Conservation (phyloP, 2,888 invertebrate genomes). For the Eupithecia vulgata region DNA sequence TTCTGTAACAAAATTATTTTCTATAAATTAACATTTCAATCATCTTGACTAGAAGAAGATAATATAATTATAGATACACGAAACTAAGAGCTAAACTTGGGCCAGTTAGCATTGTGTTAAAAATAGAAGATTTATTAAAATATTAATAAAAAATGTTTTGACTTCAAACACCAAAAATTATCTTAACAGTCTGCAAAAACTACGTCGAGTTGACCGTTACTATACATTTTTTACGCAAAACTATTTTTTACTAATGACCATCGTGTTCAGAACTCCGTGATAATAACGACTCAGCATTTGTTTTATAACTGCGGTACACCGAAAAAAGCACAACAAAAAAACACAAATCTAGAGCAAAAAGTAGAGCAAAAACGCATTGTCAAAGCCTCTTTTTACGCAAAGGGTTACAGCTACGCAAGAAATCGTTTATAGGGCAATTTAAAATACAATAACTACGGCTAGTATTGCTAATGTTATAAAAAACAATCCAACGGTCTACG, state of each 20-base stretch:
- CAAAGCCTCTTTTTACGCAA: conserved; percentile 60
- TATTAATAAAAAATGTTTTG: conserved; percentile 5
- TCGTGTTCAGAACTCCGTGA: conserved; percentile 30
- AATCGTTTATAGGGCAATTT: conserved; percentile 74
- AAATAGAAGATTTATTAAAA: not conserved
- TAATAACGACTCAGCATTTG: conserved; percentile 66
- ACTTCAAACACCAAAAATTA: conserved; percentile 8
- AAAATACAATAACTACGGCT: conserved; percentile 72
- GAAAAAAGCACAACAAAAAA: conserved; percentile 53
- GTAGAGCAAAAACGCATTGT: conserved; percentile 73
- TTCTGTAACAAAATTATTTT: not conserved
- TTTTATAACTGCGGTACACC: conserved; percentile 73
- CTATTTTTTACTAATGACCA: conserved; percentile 40
- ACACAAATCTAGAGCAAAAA: conserved; percentile 47
- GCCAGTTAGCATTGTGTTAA: not conserved
- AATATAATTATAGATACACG: not conserved
- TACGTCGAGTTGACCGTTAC: conserved; percentile 1
- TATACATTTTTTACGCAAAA: conserved; percentile 18
- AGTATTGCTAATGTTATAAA: conserved; percentile 72
- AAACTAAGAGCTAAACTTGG: not conserved
- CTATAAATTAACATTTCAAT: not conserved
- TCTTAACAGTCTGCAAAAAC: conserved; percentile 11
- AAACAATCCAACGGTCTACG: conserved; percentile 63
- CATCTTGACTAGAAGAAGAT: not conserved
- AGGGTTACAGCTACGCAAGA: conserved; percentile 67